phyloP scores from a whole-genome alignment of 2,797 vertebrate species.

The Coccyzus lansbergi region DNA sequence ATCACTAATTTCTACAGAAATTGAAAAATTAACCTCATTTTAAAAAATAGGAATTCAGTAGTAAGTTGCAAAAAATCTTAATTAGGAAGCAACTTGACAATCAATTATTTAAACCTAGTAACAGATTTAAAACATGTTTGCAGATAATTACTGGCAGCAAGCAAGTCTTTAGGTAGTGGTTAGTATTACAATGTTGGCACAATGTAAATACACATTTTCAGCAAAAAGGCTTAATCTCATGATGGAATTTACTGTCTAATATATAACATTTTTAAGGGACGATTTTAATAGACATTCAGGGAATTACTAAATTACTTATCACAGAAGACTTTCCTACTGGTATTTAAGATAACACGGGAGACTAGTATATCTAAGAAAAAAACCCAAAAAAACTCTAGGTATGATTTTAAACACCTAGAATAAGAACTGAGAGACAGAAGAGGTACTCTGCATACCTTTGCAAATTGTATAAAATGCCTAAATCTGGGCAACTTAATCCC shows the following conservation, averaged over 20 bases:
- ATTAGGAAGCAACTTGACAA: background rate
- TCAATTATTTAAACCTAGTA: background rate
- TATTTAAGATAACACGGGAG: background rate
- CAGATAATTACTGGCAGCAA: background rate
- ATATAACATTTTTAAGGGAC: background rate
- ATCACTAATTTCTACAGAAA: background rate
- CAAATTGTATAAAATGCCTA: background rate
- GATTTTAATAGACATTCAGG: background rate
- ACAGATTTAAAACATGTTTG: background rate
- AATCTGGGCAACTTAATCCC: background rate
- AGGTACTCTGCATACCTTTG: background rate
- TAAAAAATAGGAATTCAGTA: background rate
- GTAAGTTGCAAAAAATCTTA: background rate
- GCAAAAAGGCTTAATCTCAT: background rate
- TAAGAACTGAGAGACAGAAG: background rate
- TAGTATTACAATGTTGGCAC: background rate
- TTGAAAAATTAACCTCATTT: background rate
- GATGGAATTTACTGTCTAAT: background rate
- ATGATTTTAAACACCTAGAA: background rate
- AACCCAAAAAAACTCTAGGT: background rate
- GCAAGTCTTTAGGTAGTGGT: background rate
- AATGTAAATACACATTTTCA: background rate
- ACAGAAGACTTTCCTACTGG: fast-evolving
- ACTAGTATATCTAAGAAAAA: background rate
- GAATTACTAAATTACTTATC: background rate